Percentiles rank a stretch among this genome's conserved stretches.
Evolutionary conservation across 2,888 invertebrate species (phyloP).

Genomic region (Synanthedon formicaeformis): DNA sequence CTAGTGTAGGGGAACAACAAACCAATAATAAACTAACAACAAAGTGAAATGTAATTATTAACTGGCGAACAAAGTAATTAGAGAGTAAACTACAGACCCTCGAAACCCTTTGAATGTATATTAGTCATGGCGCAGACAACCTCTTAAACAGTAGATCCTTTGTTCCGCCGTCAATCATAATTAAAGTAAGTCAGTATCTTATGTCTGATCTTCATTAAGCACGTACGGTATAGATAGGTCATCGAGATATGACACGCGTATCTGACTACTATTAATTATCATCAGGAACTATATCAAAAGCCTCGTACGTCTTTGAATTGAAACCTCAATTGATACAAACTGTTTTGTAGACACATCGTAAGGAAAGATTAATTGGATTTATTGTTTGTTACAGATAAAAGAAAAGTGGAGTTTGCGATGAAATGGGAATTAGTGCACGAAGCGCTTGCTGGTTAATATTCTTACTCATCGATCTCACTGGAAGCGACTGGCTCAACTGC

Average conservation of each 20-base stretch:
- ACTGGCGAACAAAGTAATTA: constrained; percentile 1
- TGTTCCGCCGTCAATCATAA: constrained; percentile 16
- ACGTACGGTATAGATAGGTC: constrained; percentile 19
- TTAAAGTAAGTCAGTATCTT: constrained; percentile 18
- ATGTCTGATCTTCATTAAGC: constrained; percentile 22
- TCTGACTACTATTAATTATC: constrained; percentile 22
- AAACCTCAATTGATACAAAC: constrained; percentile 6
- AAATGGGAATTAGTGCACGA: constrained; percentile 52
- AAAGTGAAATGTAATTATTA: no score
- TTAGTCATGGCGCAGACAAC: background rate
- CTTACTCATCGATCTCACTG: constrained; percentile 33
- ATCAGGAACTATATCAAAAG: constrained; percentile 6
- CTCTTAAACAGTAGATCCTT: constrained; percentile 7
- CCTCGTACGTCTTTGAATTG: constrained; percentile 6
- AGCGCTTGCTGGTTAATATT: constrained; percentile 33
- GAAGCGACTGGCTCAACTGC: constrained; percentile 86
- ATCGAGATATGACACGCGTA: constrained; percentile 17
- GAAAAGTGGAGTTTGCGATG: constrained; percentile 29
- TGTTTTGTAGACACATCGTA: background rate
- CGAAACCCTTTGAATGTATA: constrained; percentile 1
- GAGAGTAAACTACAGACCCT: constrained; percentile 2
- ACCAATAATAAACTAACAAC: no score
- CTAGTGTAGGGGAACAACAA: no score
- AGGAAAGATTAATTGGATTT: background rate
- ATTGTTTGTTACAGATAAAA: constrained; percentile 40